Conservation (phyloP, 2,888 invertebrate genomes). For the Noctua pronuba region DNA sequence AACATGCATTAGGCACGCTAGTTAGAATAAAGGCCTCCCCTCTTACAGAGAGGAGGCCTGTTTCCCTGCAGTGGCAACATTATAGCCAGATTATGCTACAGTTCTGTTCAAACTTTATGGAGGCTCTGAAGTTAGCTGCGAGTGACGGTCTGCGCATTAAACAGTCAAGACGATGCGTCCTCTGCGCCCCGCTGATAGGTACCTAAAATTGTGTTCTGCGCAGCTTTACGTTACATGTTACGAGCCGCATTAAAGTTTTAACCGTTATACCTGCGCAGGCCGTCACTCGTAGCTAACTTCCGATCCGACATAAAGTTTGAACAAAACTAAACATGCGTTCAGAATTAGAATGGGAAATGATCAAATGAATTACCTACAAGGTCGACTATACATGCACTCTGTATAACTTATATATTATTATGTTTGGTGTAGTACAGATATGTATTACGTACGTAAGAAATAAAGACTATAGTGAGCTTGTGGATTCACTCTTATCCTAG, state of each 20-base stretch:
- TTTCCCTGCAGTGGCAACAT: no score
- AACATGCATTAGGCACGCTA: no score
- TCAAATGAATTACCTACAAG: not conserved
- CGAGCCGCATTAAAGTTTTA: not conserved
- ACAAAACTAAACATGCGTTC: not conserved
- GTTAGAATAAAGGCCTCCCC: no score
- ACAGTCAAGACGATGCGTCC: no score
- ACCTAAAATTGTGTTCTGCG: not conserved
- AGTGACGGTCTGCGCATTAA: no score
- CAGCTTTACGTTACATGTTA: not conserved
- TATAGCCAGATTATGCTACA: no score
- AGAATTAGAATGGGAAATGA: not conserved
- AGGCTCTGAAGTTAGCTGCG: no score
- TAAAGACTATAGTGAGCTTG: no score
- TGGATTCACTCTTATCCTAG: slow-evolving; percentile 9
- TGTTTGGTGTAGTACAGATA: not conserved
- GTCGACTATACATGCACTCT: not conserved
- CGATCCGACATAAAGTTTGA: not conserved
- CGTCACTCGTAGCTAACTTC: not conserved
- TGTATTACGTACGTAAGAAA: not conserved
- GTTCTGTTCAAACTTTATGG: no score
- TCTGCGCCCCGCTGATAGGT: no score
- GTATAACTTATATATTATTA: not conserved
- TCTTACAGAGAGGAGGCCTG: no score
- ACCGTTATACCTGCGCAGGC: not conserved